phyloP scores from a whole-genome alignment of 2,888 invertebrate genomes.

The Panopea generosa region DNA sequence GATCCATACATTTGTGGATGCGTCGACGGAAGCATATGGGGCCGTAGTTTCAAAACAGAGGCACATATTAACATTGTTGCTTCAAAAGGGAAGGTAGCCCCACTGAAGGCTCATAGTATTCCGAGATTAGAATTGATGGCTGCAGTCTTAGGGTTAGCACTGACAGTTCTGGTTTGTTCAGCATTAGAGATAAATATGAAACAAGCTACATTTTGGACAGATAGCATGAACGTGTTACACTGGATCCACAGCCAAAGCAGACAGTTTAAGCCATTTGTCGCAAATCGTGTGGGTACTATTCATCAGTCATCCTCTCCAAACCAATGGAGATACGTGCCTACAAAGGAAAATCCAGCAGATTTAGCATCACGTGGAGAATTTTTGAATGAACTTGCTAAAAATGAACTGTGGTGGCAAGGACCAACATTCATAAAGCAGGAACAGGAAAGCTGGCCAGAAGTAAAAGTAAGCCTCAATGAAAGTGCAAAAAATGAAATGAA shows the following conservation, averaged over 20 bases:
- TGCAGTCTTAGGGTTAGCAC: constrained; percentile 23
- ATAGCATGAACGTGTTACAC: constrained; percentile 45
- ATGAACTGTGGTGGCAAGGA: no score
- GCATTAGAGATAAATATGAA: constrained; percentile 15
- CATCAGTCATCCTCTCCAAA: constrained; percentile 27
- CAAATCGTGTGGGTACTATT: constrained; percentile 53
- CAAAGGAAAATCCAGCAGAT: constrained; percentile 24
- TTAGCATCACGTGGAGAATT: background rate
- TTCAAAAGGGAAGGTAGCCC: constrained; percentile 46
- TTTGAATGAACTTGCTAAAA: no score
- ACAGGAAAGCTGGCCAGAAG: constrained; percentile 17
- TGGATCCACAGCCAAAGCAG: constrained; percentile 54
- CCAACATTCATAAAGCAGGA: constrained; percentile 12
- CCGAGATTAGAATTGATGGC: constrained; percentile 46
- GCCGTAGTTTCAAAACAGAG: constrained; percentile 31
- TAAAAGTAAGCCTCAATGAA: constrained; percentile 6
- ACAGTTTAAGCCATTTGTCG: constrained; percentile 51
- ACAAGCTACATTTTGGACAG: constrained; percentile 22
- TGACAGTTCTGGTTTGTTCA: constrained; percentile 7
- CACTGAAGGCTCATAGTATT: constrained; percentile 35
- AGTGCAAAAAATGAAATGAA: constrained; percentile 10
- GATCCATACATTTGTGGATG: constrained; percentile 49
- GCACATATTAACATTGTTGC: constrained; percentile 20
- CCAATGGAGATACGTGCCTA: constrained; percentile 36
- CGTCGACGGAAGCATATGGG: constrained; percentile 40